These are phyloP conservation scores for Heliconius erato DNA, from an alignment of 2,888 invertebrate species.

Conservation along the genomic window DNA sequence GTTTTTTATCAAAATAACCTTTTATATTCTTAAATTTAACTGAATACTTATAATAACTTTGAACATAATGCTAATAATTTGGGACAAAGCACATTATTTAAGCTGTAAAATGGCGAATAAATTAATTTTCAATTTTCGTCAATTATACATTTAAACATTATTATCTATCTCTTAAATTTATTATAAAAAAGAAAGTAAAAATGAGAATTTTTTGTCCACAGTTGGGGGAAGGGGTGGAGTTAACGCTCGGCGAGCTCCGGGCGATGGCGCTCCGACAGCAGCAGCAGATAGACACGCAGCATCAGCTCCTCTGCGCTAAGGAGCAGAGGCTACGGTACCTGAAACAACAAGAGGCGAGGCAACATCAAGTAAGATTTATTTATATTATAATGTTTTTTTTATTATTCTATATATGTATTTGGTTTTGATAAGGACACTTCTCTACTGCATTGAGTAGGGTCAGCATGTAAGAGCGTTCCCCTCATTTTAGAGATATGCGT, in stretches of 20 bases:
- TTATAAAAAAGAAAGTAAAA: background rate
- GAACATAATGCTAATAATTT: background rate
- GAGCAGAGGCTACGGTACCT: conserved; percentile 97
- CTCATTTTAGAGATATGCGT: background rate
- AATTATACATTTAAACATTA: background rate
- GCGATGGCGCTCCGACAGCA: conserved; percentile 99
- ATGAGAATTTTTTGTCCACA: conserved; percentile 75
- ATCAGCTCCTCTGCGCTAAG: conserved; percentile 95
- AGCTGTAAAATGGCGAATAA: background rate
- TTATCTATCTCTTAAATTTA: background rate
- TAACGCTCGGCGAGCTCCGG: conserved; percentile 97
- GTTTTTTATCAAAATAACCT: background rate
- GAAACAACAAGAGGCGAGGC: conserved; percentile 95
- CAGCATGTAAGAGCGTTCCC: background rate
- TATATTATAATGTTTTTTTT: background rate
- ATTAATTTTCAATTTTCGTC: background rate
- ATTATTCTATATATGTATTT: background rate
- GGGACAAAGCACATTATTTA: background rate
- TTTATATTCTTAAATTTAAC: background rate
- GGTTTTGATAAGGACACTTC: background rate
- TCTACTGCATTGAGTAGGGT: too few species aligned
- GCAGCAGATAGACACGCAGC: conserved; percentile 98
- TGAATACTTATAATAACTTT: background rate
- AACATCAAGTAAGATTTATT: conserved; percentile 83
- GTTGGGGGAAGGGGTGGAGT: conserved; percentile 96